Evolutionary conservation across 2,888 invertebrate species (phyloP).

Genomic region (Sarcophaga carnaria): DNA sequence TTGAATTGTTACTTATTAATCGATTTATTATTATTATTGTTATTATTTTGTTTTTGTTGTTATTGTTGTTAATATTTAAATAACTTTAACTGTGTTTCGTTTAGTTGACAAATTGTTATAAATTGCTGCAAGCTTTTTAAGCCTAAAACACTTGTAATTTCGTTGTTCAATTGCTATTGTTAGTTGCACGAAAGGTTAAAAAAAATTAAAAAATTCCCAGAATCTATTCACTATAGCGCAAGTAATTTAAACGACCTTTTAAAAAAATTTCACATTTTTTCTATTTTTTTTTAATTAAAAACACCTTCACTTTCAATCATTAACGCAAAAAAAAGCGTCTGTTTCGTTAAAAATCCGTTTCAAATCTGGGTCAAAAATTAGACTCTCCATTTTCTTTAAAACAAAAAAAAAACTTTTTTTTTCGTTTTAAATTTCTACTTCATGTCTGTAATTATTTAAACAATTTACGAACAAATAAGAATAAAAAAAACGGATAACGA

Average conservation of each 20-base stretch:
- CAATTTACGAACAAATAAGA: background rate
- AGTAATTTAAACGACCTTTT: background rate
- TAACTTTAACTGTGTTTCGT: no score
- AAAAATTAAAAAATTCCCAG: no score
- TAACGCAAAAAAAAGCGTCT: background rate
- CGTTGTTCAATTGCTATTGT: no score
- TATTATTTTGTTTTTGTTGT: background rate
- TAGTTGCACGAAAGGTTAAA: no score
- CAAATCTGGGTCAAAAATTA: slow-evolving; percentile 26
- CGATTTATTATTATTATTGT: background rate
- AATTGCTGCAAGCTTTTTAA: no score
- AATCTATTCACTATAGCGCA: no score
- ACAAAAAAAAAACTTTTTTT: background rate
- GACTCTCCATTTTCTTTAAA: slow-evolving; percentile 22
- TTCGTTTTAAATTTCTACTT: background rate
- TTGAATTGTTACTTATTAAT: background rate
- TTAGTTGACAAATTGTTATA: no score
- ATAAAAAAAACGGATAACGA: no score
- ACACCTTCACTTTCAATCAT: background rate
- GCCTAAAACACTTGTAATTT: no score
- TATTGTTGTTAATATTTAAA: background rate
- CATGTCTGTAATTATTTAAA: background rate
- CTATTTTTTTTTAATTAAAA: background rate
- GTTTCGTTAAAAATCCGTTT: slow-evolving; percentile 6
- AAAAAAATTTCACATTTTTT: background rate